Evolutionary conservation across 2,113 vertebrate genomes (phyloP).

Genomic region (Jacana jacana): DNA sequence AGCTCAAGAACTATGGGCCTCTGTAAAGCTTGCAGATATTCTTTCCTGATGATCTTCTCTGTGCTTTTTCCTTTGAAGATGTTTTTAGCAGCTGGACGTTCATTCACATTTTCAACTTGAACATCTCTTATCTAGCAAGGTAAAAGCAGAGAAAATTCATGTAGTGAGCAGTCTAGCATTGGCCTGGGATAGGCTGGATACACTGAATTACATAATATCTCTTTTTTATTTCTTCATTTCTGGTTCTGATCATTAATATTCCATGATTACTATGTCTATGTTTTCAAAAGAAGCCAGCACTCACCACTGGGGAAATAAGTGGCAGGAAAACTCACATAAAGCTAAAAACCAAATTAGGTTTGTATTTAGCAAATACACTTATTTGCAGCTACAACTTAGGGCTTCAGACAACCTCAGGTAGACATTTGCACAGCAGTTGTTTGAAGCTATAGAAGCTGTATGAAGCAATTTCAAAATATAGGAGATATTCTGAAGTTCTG

Average conservation of each 20-base stretch:
- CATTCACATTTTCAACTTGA: conserved; percentile 78
- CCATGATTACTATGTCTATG: background rate
- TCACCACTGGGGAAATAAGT: background rate
- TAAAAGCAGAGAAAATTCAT: conserved; percentile 28
- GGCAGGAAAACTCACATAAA: background rate
- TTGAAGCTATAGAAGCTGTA: background rate
- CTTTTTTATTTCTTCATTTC: background rate
- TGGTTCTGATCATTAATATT: background rate
- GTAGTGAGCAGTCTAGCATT: background rate
- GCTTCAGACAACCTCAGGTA: background rate
- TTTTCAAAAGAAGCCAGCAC: background rate
- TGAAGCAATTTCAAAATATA: background rate
- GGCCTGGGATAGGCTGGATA: background rate
- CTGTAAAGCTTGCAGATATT: conserved; percentile 79
- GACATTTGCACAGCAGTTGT: background rate
- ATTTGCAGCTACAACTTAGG: background rate
- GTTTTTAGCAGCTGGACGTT: conserved; percentile 77
- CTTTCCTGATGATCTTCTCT: conserved; percentile 79
- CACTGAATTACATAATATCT: background rate
- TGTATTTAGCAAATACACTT: background rate
- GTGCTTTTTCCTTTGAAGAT: conserved; percentile 81
- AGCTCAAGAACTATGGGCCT: conserved; percentile 87
- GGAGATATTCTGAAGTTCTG: background rate
- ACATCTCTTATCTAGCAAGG: conserved; percentile 84
- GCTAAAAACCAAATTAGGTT: background rate